A percentile compares a stretch with the other conserved stretches of the same genome.
phyloP scores from a whole-genome alignment of 2,888 invertebrate genomes.

The Muscina levida region DNA sequence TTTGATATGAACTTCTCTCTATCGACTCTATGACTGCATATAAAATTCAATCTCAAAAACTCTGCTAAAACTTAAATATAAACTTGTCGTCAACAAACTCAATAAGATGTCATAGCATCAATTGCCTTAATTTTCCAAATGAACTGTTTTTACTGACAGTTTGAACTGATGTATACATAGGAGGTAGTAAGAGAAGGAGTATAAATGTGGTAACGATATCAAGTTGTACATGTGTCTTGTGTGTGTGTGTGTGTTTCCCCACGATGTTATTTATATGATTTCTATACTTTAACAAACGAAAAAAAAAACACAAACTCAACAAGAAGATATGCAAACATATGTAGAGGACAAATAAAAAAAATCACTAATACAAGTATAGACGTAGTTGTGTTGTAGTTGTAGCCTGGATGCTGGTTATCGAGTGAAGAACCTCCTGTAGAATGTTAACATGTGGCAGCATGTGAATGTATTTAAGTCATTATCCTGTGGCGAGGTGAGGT shows the following conservation, averaged over 20 bases:
- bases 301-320: too few species aligned
- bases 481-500: slow-evolving; percentile 44
- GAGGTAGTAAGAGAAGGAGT: too few species aligned
- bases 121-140: slow-evolving; percentile 64
- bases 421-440: not conserved
- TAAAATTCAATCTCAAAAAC: too few species aligned
- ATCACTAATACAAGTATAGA: not conserved
- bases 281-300: slow-evolving; percentile 9
- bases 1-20: too few species aligned
- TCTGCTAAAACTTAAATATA: too few species aligned
- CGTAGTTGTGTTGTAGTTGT: not conserved
- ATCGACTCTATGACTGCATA: too few species aligned
- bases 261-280: slow-evolving; percentile 17
- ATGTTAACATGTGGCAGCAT: slow-evolving; percentile 10
- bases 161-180: slow-evolving; percentile 22
- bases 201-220: not conserved
- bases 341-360: not conserved
- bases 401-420: not conserved
- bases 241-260: slow-evolving; percentile 4
- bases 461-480: slow-evolving; percentile 52
- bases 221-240: not conserved
- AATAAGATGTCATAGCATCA: too few species aligned
- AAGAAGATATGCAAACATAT: not conserved
- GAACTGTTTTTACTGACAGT: slow-evolving; percentile 41
- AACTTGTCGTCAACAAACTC: too few species aligned